Evolutionary conservation across 2,797 vertebrate genomes (phyloP).

Genomic region (Gymnothorax reevesii): DNA sequence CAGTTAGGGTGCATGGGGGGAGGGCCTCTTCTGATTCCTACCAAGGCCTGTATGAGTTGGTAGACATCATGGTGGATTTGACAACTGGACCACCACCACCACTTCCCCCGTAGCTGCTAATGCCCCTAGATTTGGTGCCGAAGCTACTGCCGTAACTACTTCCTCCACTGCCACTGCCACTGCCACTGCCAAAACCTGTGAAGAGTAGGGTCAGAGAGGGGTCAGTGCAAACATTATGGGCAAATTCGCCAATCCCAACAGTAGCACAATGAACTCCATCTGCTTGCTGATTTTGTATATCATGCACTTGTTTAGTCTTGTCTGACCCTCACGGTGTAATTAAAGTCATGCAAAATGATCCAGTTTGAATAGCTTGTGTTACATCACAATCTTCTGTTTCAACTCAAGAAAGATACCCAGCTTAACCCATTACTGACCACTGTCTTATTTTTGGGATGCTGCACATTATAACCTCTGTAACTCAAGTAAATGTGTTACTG

Average conservation of each 20-base stretch:
- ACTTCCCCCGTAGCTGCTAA: conserved; percentile 10
- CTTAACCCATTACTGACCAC: too few relatives aligned
- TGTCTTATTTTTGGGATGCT: too few relatives aligned
- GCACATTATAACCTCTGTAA: too few relatives aligned
- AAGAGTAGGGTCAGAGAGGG: conserved; percentile 7
- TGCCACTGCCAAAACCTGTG: conserved; percentile 43
- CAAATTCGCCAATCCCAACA: background rate
- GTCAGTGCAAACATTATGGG: background rate
- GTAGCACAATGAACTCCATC: too few relatives aligned
- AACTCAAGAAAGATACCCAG: background rate
- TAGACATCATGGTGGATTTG: conserved; percentile 48
- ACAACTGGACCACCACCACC: conserved; percentile 42
- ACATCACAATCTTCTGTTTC: background rate
- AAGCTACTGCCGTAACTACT: conserved; percentile 20
- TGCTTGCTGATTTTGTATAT: background rate
- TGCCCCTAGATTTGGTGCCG: background rate
- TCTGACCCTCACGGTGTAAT: background rate
- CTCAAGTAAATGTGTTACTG: too few relatives aligned
- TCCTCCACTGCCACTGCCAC: conserved; percentile 36
- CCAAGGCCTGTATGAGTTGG: conserved; percentile 44
- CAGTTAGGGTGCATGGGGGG: conserved; percentile 12
- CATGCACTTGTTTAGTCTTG: background rate
- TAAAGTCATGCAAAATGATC: background rate
- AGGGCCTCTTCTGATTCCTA: conserved; percentile 43
- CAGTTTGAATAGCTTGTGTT: background rate